Percentiles rank a stretch among this genome's conserved stretches.
Evolutionary conservation across 2,113 vertebrate species (phyloP).

Genomic region (Collichthys lucidus): DNA sequence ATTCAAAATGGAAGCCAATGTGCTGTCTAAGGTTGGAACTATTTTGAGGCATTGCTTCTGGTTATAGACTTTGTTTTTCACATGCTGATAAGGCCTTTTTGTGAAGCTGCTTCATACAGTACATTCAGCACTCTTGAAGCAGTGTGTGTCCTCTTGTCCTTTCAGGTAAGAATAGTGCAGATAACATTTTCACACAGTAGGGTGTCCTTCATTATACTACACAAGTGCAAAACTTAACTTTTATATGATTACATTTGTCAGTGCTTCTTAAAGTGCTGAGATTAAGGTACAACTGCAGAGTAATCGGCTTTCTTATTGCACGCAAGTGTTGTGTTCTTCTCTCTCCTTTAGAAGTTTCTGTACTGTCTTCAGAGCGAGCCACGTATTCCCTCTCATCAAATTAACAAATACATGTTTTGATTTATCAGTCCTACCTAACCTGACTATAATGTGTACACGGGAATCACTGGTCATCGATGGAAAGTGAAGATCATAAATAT

Average conservation of each 20-base stretch:
- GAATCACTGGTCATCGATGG: no score
- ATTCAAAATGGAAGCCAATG: conserved; percentile 50
- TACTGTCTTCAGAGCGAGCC: not conserved
- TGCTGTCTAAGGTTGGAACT: conserved; percentile 55
- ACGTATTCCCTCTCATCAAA: conserved; percentile 13
- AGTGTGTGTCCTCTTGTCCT: conserved; percentile 27
- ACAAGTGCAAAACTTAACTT: not conserved
- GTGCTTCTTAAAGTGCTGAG: not conserved
- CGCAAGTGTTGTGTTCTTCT: not conserved
- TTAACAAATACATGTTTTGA: conserved; percentile 40
- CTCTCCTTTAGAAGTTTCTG: conserved; percentile 7
- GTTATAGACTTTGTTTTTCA: conserved; percentile 38
- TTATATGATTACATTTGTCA: not conserved
- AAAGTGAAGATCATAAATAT: no score
- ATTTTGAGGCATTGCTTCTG: conserved; percentile 62
- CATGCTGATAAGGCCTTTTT: conserved; percentile 48
- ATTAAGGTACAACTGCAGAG: not conserved
- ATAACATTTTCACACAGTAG: conserved; percentile 21
- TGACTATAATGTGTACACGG: no score
- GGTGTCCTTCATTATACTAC: conserved; percentile 15
- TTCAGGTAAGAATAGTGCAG: conserved; percentile 20
- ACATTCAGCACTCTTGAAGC: conserved; percentile 49
- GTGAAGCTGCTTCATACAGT: conserved; percentile 6
- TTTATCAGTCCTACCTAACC: conserved; percentile 7
- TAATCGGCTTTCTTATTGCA: not conserved